Evolutionary conservation across 2,888 invertebrate genomes (phyloP), one percentile per base, ranked within the genome.

Genomic region (Alcis repandata): DNA sequence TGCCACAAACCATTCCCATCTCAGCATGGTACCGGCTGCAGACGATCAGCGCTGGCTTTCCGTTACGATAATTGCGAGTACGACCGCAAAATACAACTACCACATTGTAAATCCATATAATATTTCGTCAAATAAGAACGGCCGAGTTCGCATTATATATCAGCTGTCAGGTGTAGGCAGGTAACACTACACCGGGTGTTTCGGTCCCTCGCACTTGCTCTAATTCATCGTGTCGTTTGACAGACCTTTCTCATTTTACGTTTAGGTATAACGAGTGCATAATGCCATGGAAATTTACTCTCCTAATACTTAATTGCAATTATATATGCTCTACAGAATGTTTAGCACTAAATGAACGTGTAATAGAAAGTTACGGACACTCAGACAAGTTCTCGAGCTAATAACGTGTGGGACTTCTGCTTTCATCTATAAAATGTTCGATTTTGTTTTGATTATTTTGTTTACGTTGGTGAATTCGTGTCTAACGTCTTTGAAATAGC

Each of bases 181-280:
- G 72, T 71, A 91, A 92, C 81, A 72, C 75, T 79, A 92, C 82
- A 89, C 84, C 73, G 74, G 67, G 69, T 89, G 92, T 89, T 90
- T 91, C 92, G 91, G 89, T 91, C 83, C 84, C 86, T 82, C 87
- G 89, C 84, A 82, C 81, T 84, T 83, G 90, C 87, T 89, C 91
- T 87, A 89, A 85, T 90, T 92, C 88, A 79, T 82, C 87, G 88
- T 89, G 88, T 90, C 89, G 84, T 86, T 88, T 90, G 90, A 88
- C 91, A 91, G 82, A 86, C 89, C 90, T 91, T 91, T 92, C 92
- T 92, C 90, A 88, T 87, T 89, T 92, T 91, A 91, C 90, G 70
- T 76, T 53, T 72, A 73, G 67, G 66, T 78, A 75, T 76, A 75
- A 70, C 51, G 68, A 75, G 74, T 76, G 73, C 68, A 69, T 70